Base-by-base conservation (phyloP, 2,797 vertebrate species). In the Hozukius guyotensis region DNA sequence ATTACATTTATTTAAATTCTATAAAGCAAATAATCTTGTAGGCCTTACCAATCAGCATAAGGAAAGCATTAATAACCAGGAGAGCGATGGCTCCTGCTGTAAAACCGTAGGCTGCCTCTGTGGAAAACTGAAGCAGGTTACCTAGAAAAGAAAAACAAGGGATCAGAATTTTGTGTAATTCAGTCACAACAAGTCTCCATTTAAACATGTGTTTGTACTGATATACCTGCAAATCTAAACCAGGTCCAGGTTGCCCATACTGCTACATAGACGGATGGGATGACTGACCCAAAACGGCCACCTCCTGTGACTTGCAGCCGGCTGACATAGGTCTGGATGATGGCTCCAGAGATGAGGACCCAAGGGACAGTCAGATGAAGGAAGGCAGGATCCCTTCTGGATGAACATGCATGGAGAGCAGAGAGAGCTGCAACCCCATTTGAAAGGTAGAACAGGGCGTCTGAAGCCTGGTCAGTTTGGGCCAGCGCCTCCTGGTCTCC, bases 191-290 rank as follows among this genome's bases (percentile, higher is more conserved):
- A 65, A 34, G 55, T 59, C 0, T 76, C 1, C 2, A 18, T 16
- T 0, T 25, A 16, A 72, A 34, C n/a, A 53, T 38, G 25, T 12
- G 6, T 62, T 49, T 69, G 18, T 10, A 46, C 12, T 29, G 36
- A 71, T 66, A 61, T 93, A 97, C 97, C 97, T 96, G 96, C 94
- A 87, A 97, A 95, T 8, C 96, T 95, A 83, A 96, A 97, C 97
- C 97, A 98, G 53, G 94, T 94, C 97, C 97, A 98, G 0, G 92
- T 95, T 27, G 95, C 97, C 97, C 97, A 97, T n/a, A 97, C 89
- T 27, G 82, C 95, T 6, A 93, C 92, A 6, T 97, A 97, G 86
- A 96, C 93, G 77, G 96, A 96, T 0, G 97, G 95, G 57, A 97
- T 94, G 75, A 97, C 74, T 0, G 95, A 96, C 0, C 97, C 96